Conservation (phyloP, 23 tunicate species). For the Styela plicata region DNA sequence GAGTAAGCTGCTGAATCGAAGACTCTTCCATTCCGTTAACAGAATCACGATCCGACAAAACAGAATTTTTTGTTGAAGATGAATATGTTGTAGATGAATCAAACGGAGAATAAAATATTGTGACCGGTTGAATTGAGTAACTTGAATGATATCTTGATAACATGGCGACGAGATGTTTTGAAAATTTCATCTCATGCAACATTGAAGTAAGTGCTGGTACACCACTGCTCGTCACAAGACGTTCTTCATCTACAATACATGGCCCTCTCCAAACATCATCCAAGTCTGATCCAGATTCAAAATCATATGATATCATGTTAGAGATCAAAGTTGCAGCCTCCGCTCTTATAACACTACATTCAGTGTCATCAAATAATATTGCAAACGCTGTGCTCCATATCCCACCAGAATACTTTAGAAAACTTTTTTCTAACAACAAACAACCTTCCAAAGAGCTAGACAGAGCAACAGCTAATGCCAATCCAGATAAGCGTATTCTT, state of each 20-base stretch:
- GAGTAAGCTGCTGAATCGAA: neutral
- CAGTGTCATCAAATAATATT: slow-evolving; percentile 75
- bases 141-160: slow-evolving; percentile 42
- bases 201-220: slow-evolving; percentile 52
- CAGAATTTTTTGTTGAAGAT: neutral
- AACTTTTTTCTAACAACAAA: slow-evolving; percentile 38
- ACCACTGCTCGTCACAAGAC: slow-evolving; percentile 43
- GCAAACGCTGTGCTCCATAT: slow-evolving; percentile 68
- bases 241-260: slow-evolving; percentile 49
- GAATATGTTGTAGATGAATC: neutral
- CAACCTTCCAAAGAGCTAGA: slow-evolving; percentile 40
- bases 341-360: slow-evolving; percentile 73
- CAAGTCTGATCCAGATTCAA: neutral
- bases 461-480: slow-evolving; percentile 42
- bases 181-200: slow-evolving; percentile 46
- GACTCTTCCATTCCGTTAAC: neutral
- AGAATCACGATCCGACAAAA: neutral
- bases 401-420: slow-evolving; percentile 59
- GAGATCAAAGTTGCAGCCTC: slow-evolving; percentile 38
- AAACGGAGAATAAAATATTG: neutral
- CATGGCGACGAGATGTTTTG: slow-evolving; percentile 49
- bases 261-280: slow-evolving; percentile 52
- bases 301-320: slow-evolving; percentile 6
- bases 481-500: slow-evolving; percentile 74
- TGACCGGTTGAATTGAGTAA: slow-evolving; percentile 23